These are phyloP conservation scores for Scomber japonicus DNA, from an alignment of 2,113 vertebrate species.

Conservation along the genomic window DNA sequence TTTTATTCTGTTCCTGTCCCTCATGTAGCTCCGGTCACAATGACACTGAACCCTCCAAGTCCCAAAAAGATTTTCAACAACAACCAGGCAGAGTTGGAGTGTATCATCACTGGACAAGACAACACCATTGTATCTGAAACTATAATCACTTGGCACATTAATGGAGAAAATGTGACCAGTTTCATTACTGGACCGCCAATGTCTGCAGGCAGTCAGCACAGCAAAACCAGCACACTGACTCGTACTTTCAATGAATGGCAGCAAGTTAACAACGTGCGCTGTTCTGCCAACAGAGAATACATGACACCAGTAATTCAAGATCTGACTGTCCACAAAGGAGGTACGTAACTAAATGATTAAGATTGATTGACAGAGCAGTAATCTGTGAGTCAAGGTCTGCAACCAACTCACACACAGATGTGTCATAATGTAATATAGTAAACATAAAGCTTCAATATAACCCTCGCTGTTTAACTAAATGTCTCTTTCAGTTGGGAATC, in stretches of 20 bases:
- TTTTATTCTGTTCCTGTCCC: background rate
- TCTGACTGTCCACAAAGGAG: conserved; percentile 14
- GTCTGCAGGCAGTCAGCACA: rapidly evolving
- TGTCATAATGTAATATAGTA: background rate
- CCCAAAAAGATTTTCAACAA: background rate
- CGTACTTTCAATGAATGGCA: rapidly evolving
- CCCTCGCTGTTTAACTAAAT: background rate
- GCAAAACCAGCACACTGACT: conserved; percentile 18
- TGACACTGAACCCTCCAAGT: conserved; percentile 12
- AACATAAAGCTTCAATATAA: background rate
- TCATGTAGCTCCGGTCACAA: conserved; percentile 7
- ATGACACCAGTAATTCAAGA: background rate
- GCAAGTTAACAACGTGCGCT: background rate
- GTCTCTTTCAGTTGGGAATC: conserved; percentile 22
- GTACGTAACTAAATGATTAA: conserved; percentile 18
- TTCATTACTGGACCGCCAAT: rapidly evolving
- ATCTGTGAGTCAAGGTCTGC: background rate
- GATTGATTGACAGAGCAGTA: background rate
- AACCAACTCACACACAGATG: background rate
- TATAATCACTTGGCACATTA: conserved; percentile 10
- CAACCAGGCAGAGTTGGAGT: conserved; percentile 17
- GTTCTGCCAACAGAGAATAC: background rate
- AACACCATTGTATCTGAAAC: rapidly evolving
- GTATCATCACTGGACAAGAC: conserved; percentile 12
- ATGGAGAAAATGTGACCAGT: background rate